Evolutionary conservation across 1,140 invertebrate species (phyloP).

Genomic region (Tetraneura akinire): DNA sequence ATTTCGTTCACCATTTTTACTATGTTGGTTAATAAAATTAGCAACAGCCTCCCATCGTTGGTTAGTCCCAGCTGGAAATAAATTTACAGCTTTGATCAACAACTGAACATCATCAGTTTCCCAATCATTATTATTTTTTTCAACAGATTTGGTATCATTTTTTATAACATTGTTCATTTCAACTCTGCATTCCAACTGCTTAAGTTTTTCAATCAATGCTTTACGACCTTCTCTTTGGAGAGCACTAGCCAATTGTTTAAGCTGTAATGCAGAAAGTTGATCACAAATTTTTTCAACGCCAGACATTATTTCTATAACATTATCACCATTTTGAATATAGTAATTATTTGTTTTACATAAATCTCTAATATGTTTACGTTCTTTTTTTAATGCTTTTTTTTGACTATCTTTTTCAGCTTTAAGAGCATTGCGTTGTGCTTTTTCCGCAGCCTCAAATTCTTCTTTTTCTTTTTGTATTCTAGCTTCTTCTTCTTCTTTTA

Average conservation of each 20-base stretch:
- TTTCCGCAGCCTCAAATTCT: constrained; percentile 78
- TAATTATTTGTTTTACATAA: constrained; percentile 87
- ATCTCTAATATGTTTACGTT: constrained; percentile 82
- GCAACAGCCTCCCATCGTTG: constrained; percentile 95
- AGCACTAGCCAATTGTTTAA: constrained; percentile 76
- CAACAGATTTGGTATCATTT: constrained; percentile 73
- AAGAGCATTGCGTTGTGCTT: constrained; percentile 75
- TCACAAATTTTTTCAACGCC: constrained; percentile 89
- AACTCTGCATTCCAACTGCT: constrained; percentile 48
- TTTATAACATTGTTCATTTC: constrained; percentile 58
- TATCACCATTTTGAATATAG: constrained; percentile 72
- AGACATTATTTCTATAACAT: constrained; percentile 81
- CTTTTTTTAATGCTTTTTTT: constrained; percentile 81
- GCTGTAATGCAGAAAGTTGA: constrained; percentile 55
- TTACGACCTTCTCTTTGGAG: constrained; percentile 68
- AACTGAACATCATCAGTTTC: constrained; percentile 74
- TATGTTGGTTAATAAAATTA: constrained; percentile 93
- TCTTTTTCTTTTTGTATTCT: constrained; percentile 74
- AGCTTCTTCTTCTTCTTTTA: constrained; percentile 56
- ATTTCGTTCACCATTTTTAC: constrained; percentile 63
- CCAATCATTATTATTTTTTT: constrained; percentile 68
- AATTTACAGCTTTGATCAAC: constrained; percentile 92
- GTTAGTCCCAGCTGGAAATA: constrained; percentile 94
- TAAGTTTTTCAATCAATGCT: constrained; percentile 64
- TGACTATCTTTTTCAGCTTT: constrained; percentile 84